phyloP scores from a whole-genome alignment of 1,140 invertebrate genomes.

The Drosophila parabipectinata region DNA sequence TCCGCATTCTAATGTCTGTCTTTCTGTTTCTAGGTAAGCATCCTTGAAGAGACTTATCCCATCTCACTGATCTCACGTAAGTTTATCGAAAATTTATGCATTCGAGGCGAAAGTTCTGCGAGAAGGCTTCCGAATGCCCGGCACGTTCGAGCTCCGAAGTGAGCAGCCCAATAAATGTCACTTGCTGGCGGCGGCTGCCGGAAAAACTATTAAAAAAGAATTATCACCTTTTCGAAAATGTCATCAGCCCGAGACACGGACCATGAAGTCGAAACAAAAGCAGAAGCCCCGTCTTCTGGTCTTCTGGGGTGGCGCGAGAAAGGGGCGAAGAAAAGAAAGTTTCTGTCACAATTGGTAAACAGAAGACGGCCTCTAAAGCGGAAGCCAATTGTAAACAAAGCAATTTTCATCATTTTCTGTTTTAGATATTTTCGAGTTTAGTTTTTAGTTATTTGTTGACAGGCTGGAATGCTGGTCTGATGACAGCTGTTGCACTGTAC shows the following conservation, averaged over 20 bases:
- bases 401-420: constrained; percentile 42
- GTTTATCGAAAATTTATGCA: constrained; percentile 53
- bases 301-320: not conserved
- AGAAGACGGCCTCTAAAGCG: constrained; percentile 40
- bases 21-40: constrained; percentile 61
- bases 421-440: constrained; percentile 28
- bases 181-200: constrained; percentile 67
- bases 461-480: constrained; percentile 45
- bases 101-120: constrained; percentile 39
- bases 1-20: constrained; percentile 9
- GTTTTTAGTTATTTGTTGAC: constrained; percentile 43
- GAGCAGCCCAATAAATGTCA: constrained; percentile 68
- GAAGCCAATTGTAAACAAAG: constrained; percentile 57
- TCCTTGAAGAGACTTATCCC: not conserved
- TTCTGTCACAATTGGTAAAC: constrained; percentile 52
- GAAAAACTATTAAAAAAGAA: constrained; percentile 82
- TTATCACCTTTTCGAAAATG: constrained; percentile 72
- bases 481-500: constrained; percentile 33
- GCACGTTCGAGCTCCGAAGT: constrained; percentile 36
- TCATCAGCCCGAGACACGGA: constrained; percentile 29
- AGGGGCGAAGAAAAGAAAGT: constrained; percentile 34
- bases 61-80: constrained; percentile 42
- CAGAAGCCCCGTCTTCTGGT: constrained; percentile 1
- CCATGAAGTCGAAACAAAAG: constrained; percentile 40
- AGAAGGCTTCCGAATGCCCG: constrained; percentile 38